phyloP scores from a whole-genome alignment of 2,797 vertebrate genomes.

The Phoebastria nigripes region DNA sequence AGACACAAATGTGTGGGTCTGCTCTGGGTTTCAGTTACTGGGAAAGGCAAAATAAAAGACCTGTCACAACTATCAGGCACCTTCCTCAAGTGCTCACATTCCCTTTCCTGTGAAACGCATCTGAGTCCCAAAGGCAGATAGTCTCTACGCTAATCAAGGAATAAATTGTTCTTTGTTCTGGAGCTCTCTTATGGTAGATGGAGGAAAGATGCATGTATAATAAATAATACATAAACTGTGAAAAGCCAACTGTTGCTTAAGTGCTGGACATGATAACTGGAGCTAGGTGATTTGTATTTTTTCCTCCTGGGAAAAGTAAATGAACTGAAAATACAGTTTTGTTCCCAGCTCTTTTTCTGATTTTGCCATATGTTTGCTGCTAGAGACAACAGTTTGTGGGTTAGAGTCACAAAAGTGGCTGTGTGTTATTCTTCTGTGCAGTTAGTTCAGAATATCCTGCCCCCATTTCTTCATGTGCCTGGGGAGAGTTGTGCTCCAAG shows the following conservation, averaged over 20 bases:
- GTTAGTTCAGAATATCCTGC: not conserved
- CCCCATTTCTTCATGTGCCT: not conserved
- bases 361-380: not conserved
- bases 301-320: not conserved
- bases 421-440: not conserved
- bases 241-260: not conserved
- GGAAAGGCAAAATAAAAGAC: not conserved
- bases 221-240: not conserved
- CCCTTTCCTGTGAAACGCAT: not conserved
- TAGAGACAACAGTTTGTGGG: not conserved
- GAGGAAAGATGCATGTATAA: not conserved
- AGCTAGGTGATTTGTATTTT: not conserved
- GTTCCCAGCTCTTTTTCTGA: not conserved
- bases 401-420: not conserved
- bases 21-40: not conserved
- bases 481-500: fast-evolving
- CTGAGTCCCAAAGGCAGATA: not conserved
- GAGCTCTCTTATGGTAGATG: not conserved
- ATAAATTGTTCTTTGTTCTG: not conserved
- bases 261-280: not conserved
- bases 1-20: not conserved
- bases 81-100: not conserved
- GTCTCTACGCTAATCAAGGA: not conserved
- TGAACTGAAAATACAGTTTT: not conserved
- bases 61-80: not conserved